Base-by-base conservation (phyloP, 1,140 invertebrate species). In the Elymnias hypermnestra region DNA sequence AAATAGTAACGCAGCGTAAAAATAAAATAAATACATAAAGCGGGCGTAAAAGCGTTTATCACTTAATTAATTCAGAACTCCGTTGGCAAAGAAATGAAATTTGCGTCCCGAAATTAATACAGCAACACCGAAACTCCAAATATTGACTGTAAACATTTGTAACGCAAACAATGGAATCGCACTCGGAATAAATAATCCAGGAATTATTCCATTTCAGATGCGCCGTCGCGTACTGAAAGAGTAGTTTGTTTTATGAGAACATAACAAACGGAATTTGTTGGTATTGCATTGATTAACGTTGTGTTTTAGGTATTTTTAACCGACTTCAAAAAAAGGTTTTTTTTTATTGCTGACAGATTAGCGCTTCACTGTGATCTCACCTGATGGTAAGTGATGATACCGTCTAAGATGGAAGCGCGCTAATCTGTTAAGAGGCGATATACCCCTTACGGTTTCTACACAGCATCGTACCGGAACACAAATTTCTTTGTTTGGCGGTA, bases 191-290 rank as follows among this genome's bases (percentile, higher is more conserved):
- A 50, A 60, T 60, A 60, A 59, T 60, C 49, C 48, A 31, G 29
- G 44, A 38, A 45, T 56, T 43, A 55, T 52, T 60, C 48, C 51
- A 60, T 56, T 60, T 52, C 48, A 42, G 51, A 53, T 48, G 45
- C 22, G 35, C 15, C 46, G 42, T 26, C 35, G 26, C 48, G 45
- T 17, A 23, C 44, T 22, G 49, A 35, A 38, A 29, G 40, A 37
- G 31, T 33, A 14, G 29, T 43, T 33, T 31, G 26, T 26, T 40
- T 40, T 29, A 12, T 29, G 1, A 28, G 28, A 26, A 18, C 39
- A 15, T 14, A 12, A 8, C 1, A 29, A 29, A 33, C 12, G n/a
- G 15, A 15, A 15, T 33, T 33, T 12, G 29, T 8, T 15, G n/a
- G n/a, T n/a, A n/a, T n/a, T n/a, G n/a, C n/a, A n/a, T n/a, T n/a